Percentiles rank a stretch among this genome's conserved stretches.
phyloP scores from a whole-genome alignment of 92 coral and sea anemone genomes.

The Nematostella vectensis region DNA sequence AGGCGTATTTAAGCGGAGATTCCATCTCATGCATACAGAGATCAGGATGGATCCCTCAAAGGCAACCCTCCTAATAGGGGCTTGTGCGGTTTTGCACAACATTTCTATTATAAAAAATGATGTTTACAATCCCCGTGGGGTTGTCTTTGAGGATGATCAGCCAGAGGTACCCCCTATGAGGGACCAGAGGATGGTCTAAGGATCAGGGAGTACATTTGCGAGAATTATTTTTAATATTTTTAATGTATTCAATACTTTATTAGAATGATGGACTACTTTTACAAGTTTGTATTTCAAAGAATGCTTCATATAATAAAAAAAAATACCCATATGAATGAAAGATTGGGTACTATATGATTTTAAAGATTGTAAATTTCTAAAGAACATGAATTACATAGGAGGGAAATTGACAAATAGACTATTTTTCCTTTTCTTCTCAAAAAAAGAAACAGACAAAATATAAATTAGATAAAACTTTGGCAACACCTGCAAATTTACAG shows the following conservation, averaged over 20 bases:
- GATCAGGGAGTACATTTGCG: slow-evolving; percentile 32
- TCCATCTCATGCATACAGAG: slow-evolving; percentile 43
- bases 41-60: slow-evolving; percentile 53
- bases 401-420: too few species aligned
- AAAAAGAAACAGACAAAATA: too few species aligned
- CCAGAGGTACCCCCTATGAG: slow-evolving; percentile 16
- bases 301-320: background rate
- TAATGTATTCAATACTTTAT: too few species aligned
- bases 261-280: too few species aligned
- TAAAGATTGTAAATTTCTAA: too few species aligned
- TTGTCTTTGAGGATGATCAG: slow-evolving; percentile 11
- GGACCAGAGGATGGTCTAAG: slow-evolving; percentile 36
- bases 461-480: too few species aligned
- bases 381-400: too few species aligned
- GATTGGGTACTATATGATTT: too few species aligned
- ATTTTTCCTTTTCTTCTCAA: too few species aligned
- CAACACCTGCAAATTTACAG: too few species aligned
- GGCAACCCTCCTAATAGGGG: slow-evolving; percentile 41
- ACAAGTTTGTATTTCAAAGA: too few species aligned
- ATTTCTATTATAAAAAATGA: slow-evolving; percentile 31
- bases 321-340: too few species aligned
- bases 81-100: slow-evolving; percentile 52
- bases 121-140: slow-evolving; percentile 22
- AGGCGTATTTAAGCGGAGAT: slow-evolving; percentile 41
- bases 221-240: slow-evolving; percentile 14